Conservation (phyloP, 2,113 vertebrate genomes). For the Scolopax mira region DNA sequence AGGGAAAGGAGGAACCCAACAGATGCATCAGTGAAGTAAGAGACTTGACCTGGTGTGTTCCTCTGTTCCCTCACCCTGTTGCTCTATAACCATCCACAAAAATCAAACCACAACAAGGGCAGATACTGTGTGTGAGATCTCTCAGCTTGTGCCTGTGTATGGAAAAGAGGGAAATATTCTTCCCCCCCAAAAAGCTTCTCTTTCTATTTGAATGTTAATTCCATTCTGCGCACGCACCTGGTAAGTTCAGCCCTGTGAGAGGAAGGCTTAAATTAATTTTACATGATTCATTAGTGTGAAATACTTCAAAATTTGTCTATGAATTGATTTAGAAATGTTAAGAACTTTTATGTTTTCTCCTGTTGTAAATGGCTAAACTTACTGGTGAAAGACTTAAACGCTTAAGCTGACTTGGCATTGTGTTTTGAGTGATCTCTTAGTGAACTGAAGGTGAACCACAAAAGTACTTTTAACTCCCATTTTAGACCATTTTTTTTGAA, state of each 20-base stretch:
- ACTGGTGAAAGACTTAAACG: not conserved
- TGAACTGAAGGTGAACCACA: not conserved
- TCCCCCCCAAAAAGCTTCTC: fast-evolving
- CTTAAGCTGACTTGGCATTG: not conserved
- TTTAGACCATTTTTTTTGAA: not conserved
- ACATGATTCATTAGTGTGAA: fast-evolving
- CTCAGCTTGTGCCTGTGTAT: fast-evolving
- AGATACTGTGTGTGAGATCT: fast-evolving
- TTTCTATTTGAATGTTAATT: not conserved
- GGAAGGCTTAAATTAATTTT: too few relatives aligned
- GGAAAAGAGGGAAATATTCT: not conserved
- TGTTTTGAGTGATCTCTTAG: fast-evolving
- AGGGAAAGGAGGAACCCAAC: not conserved
- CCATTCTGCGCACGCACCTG: not conserved
- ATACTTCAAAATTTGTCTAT: not conserved
- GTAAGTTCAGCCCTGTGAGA: not conserved
- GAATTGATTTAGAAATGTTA: not conserved
- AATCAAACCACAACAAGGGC: not conserved
- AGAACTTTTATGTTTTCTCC: not conserved
- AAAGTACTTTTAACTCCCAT: fast-evolving
- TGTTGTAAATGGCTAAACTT: not conserved
- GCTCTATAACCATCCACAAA: not conserved
- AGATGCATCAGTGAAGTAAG: fast-evolving
- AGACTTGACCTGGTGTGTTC: not conserved
- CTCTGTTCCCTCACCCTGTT: not conserved